These are phyloP conservation scores for Phengaris alcon DNA, from an alignment of 2,888 invertebrate species.

Conservation along the genomic window DNA sequence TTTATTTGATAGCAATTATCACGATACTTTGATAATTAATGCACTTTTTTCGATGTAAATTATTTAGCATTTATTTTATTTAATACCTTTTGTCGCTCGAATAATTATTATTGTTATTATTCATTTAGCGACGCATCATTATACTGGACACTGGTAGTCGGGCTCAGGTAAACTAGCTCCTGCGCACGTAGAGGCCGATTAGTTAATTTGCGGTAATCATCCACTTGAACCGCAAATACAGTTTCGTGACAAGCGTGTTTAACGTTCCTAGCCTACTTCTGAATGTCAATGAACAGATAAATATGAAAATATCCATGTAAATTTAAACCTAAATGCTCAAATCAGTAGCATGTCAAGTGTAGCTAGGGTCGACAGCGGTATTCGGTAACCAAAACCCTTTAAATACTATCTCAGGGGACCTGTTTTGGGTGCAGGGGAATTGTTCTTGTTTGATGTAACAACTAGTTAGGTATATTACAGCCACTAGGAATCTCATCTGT, in stretches of 20 bases:
- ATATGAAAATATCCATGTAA: not conserved
- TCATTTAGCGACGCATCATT: not conserved
- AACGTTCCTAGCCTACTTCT: slow-evolving; percentile 14
- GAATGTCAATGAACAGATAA: not conserved
- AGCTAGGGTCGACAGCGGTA: not conserved
- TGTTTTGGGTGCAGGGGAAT: too few relatives aligned
- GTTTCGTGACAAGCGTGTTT: not conserved
- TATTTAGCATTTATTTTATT: not conserved
- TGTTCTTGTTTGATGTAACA: too few relatives aligned
- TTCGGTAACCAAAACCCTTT: not conserved
- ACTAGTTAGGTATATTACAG: too few relatives aligned
- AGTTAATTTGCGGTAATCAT: slow-evolving; percentile 12
- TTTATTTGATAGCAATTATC: too few relatives aligned
- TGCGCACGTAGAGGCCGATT: slow-evolving; percentile 1
- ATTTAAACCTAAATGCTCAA: not conserved
- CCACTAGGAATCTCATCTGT: too few relatives aligned
- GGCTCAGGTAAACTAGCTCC: not conserved
- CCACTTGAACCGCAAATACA: not conserved
- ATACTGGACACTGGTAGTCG: not conserved
- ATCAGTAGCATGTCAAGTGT: not conserved
- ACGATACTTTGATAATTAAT: not conserved
- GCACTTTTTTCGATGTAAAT: not conserved
- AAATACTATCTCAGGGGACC: too few relatives aligned
- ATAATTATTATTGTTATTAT: not conserved
- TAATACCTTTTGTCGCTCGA: not conserved